Base-by-base conservation (phyloP, 2,797 vertebrate genomes). In the Chelon auratus region DNA sequence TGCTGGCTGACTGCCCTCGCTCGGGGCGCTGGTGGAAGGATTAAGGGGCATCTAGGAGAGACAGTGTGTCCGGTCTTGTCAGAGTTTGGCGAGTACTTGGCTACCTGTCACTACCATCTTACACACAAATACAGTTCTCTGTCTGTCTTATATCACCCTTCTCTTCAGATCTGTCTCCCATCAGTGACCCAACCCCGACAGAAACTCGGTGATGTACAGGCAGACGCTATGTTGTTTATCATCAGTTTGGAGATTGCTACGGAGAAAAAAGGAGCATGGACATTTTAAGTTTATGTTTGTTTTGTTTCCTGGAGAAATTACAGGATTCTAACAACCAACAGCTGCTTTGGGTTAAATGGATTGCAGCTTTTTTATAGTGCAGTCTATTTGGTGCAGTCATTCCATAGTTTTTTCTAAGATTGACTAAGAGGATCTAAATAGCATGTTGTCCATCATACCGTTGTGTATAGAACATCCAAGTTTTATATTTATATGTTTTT, bases 1-100 rank as follows among this genome's bases (percentile, higher is more conserved):
- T 2, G 53, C 57, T 91, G 91, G 88, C 88, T 42, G 68, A 40
- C 87, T 86, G 88, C 84, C 89, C 87, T 84, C 70, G 79, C 90
- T 84, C 9, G 55, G 52, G 90, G 87, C 5, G 81, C 75, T 67
- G 69, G 58, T 68, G 80, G 83, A 61, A 37, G 76, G 77, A 75
- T 68, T 77, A 70, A 65, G 81, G 80, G 57, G 60, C 83, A 68
- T 85, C 63, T 50, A 78, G 71, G 71, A 81, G 67, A 85, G 78
- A 70, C 60, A 11, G 54, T 78, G 86, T 80, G 81, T 91, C 88
- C 81, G 52, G 7, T 88, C 82, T 79, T 39, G 85, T 92, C 86
- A 92, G 67, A 75, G 62, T 81, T 88, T 92, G 90, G 87, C 84
- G 70, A 26, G 69, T 40, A 67, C 84, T 78, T 42, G 66, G 59